Percentiles rank a stretch among this genome's conserved stretches.
Conservation (phyloP, 2,113 vertebrate genomes). For the Albula goreensis region DNA sequence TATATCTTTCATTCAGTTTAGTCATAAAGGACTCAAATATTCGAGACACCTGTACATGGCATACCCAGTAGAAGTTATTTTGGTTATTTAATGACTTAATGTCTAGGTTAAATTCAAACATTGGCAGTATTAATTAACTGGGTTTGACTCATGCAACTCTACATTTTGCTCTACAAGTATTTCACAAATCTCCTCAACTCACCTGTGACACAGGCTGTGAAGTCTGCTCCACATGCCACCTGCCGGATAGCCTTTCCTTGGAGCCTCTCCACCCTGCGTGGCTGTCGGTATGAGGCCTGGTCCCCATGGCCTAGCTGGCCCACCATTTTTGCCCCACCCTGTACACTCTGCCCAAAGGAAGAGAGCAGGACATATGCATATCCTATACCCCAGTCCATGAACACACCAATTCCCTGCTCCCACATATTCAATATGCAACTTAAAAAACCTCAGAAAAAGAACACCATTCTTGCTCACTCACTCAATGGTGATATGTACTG, state of each 20-base stretch:
- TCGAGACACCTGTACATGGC: not conserved
- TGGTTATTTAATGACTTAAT: too few relatives aligned
- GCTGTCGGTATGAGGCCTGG: constrained; percentile 93
- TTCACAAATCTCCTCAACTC: constrained; percentile 25
- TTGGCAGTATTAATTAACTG: too few relatives aligned
- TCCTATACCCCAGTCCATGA: not conserved
- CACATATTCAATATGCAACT: not conserved
- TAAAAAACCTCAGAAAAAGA: not conserved
- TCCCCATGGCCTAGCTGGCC: constrained; percentile 96
- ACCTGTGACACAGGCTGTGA: constrained; percentile 94
- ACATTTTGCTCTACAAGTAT: too few relatives aligned
- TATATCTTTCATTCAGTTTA: too few relatives aligned
- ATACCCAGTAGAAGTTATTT: not conserved
- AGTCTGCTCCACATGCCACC: constrained; percentile 93
- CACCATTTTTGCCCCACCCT: constrained; percentile 91
- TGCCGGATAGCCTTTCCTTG: constrained; percentile 92
- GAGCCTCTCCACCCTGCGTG: constrained; percentile 89
- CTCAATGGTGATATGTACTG: not conserved
- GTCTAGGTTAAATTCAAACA: too few relatives aligned
- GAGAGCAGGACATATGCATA: not conserved
- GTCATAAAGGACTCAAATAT: not conserved
- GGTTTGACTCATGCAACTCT: too few relatives aligned
- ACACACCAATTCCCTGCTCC: not conserved
- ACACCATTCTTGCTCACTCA: not conserved
- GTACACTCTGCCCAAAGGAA: constrained; percentile 80